phyloP scores from a whole-genome alignment of 2,113 vertebrate species.

The Mesitornis unicolor region DNA sequence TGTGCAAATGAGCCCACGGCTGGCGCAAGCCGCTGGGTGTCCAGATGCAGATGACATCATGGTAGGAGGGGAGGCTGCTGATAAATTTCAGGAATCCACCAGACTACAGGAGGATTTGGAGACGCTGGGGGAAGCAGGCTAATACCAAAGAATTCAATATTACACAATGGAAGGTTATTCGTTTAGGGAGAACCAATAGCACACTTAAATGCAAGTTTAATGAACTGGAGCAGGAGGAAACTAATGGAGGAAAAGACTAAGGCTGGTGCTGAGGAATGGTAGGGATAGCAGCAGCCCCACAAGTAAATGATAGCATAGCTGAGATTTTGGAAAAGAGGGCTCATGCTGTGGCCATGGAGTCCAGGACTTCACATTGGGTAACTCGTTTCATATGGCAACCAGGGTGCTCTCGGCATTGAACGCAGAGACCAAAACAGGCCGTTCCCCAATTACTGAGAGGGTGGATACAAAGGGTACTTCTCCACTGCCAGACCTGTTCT shows the following conservation, averaged over 20 bases:
- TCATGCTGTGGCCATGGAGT: not conserved
- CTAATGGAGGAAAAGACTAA: not conserved
- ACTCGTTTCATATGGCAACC: not conserved
- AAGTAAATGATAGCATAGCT: not conserved
- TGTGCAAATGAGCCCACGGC: not conserved
- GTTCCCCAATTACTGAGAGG: not conserved
- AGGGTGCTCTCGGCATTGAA: not conserved
- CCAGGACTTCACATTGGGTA: accelerated
- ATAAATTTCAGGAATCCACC: constrained; percentile 51
- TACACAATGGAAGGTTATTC: constrained; percentile 43
- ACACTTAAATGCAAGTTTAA: constrained; percentile 45
- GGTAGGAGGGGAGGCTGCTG: constrained; percentile 46
- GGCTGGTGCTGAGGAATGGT: not conserved
- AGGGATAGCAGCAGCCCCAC: not conserved
- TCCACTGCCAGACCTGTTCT: not conserved
- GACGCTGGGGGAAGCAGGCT: not conserved
- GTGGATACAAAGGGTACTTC: not conserved
- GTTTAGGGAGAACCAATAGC: constrained; percentile 10
- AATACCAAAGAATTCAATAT: constrained; percentile 28
- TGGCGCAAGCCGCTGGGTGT: not conserved
- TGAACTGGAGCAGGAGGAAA: constrained; percentile 5
- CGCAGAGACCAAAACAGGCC: not conserved
- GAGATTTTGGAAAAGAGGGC: not conserved
- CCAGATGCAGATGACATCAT: constrained; percentile 45
- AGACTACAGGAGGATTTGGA: constrained; percentile 51